These are phyloP conservation scores for Lophochroa leadbeateri DNA, from an alignment of 2,113 vertebrate species.

Conservation along the genomic window DNA sequence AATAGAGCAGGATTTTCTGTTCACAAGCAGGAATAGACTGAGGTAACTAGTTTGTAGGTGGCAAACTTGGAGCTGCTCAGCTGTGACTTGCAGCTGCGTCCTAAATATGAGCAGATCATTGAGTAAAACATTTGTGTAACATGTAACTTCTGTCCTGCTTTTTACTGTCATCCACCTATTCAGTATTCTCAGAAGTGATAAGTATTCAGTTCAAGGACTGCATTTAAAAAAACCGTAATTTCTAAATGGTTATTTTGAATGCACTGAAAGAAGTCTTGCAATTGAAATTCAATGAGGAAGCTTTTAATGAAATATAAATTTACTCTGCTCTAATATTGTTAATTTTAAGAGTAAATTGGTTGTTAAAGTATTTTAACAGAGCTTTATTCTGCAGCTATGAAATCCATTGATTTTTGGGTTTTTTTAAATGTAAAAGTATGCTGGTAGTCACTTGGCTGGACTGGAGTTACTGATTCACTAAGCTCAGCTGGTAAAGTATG, in stretches of 20 bases:
- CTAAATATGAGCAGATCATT: not conserved
- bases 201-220: not conserved
- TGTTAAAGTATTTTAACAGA: not conserved
- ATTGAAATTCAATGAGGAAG: not conserved
- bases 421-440: not conserved
- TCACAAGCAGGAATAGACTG: not conserved
- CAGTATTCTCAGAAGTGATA: not conserved
- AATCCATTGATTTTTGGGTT: not conserved
- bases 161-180: not conserved
- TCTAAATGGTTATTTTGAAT: not conserved
- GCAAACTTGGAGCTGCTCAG: not conserved
- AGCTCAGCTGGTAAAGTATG: not conserved
- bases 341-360: not conserved
- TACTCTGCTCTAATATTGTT: not conserved
- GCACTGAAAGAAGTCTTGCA: not conserved
- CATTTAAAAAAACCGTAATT: not conserved
- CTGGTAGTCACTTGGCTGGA: not conserved
- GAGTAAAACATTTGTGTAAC: not conserved
- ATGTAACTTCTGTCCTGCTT: not conserved
- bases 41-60: not conserved
- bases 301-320: not conserved
- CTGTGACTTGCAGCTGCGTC: not conserved
- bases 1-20: not conserved
- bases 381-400: not conserved
- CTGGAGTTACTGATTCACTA: not conserved